A percentile compares a stretch with the other conserved stretches of the same genome.
phyloP scores from a whole-genome alignment of 2,888 invertebrate genomes.

The Ceraclea dissimilis region DNA sequence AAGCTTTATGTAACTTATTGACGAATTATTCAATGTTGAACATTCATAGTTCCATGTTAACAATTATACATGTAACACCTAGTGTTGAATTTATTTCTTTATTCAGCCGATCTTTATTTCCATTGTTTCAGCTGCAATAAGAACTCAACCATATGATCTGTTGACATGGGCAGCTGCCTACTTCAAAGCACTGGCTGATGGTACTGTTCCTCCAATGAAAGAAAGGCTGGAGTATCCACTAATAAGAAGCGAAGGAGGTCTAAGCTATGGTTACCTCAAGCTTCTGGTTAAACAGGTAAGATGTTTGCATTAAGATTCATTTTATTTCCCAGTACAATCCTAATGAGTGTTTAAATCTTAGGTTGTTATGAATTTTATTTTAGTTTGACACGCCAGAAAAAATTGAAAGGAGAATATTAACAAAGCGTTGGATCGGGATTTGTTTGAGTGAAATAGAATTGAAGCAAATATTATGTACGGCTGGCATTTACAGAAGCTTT shows the following conservation, averaged over 20 bases:
- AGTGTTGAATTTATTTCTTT: no score
- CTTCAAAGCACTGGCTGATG: conserved; percentile 70
- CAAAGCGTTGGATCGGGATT: conserved; percentile 55
- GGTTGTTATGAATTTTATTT: no score
- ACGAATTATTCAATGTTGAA: no score
- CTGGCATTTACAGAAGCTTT: conserved; percentile 56
- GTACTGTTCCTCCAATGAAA: conserved; percentile 75
- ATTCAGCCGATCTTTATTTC: not conserved
- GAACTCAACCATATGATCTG: conserved; percentile 82
- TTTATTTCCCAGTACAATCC: no score
- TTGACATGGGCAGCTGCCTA: conserved; percentile 78
- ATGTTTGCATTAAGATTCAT: not conserved
- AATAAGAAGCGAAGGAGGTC: conserved; percentile 59
- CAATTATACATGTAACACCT: no score
- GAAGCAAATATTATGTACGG: conserved; percentile 61
- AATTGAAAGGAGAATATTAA: conserved; percentile 35
- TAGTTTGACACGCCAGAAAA: conserved; percentile 28
- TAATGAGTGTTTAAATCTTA: not conserved
- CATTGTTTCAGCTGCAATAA: conserved; percentile 61
- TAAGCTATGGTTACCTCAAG: conserved; percentile 73
- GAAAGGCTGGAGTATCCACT: conserved; percentile 67
- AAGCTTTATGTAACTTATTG: no score
- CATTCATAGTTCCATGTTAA: no score
- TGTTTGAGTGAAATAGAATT: conserved; percentile 57
- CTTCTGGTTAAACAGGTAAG: conserved; percentile 68